Evolutionary conservation across 2,888 invertebrate species (phyloP), one percentile per base, ranked within the genome.

Genomic region (Temnothorax unifasciatus): DNA sequence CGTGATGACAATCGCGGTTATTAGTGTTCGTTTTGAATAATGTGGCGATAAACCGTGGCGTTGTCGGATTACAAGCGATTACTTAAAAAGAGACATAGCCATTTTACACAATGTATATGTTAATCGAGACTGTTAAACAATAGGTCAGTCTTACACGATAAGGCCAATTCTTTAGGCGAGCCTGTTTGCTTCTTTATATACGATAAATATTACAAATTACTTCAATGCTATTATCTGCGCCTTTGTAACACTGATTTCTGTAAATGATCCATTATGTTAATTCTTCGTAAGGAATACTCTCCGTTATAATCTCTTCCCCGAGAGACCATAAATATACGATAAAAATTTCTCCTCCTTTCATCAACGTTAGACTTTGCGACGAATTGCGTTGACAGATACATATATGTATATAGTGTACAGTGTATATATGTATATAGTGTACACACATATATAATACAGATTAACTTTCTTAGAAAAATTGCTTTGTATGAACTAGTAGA

Each of bases 81-180:
- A 47, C 1, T 34, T 47, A 61, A 44, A 77, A 29, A 44, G 34
- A 44, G 13, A 57, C 18, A 18, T 44, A 69, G 11, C 8, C 21
- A 8, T 47, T 1, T 79, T 69, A 73, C n/a, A 47, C 4, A 13
- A 77, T 54, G 15, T 52, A 47, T 34, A 59, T 59, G 13, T 86
- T 54, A 84, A 75, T 84, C 87, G 87, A 85, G 87, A 91, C 90
- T 90, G 88, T 90, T 88, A 87, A 88, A 87, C 54, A 52, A 82
- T 50, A 86, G 87, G 89, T 93, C 93, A 93, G 93, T 93, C 93
- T 93, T 92, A 82, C 76, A 59, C 57, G 87, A 88, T 93, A 93
- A 93, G 93, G 93, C 93, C 59, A 90, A 90, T 91, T 90, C 89
- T 90, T 89, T 91, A 90, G 88, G 89, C 88, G 86, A 89, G 86